Conservation (phyloP, 2,797 vertebrate species). For the Myiotriccus ornatus region DNA sequence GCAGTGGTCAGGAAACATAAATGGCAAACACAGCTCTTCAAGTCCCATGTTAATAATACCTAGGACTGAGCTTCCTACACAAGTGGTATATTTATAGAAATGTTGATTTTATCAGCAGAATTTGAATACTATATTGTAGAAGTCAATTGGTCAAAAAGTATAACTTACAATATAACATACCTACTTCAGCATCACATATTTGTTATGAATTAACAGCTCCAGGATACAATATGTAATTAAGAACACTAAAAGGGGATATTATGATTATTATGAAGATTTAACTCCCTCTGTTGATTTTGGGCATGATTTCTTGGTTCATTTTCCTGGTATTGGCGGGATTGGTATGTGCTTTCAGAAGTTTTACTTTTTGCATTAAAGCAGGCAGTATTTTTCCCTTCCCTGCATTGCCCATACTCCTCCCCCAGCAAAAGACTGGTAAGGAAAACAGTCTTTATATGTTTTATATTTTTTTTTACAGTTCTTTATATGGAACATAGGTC, state of each 20-base stretch:
- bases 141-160: not conserved
- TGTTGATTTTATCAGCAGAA: not conserved
- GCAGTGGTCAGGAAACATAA: not conserved
- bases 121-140: not conserved
- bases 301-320: constrained; percentile 20
- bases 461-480: no score
- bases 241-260: not conserved
- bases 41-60: not conserved
- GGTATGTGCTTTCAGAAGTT: constrained; percentile 37
- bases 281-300: not conserved
- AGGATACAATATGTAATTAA: not conserved
- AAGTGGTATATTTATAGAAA: not conserved
- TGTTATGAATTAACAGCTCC: not conserved
- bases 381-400: not conserved
- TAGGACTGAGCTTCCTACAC: not conserved
- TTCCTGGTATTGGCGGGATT: constrained; percentile 7
- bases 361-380: not conserved
- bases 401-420: rapidly evolving
- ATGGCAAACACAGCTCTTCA: not conserved
- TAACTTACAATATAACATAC: not conserved
- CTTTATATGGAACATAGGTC: not conserved
- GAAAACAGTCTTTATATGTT: not conserved
- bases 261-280: not conserved
- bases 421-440: not conserved
- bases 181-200: not conserved